phyloP scores from a whole-genome alignment of 2,888 invertebrate genomes.

The Scaeva pyrastri region DNA sequence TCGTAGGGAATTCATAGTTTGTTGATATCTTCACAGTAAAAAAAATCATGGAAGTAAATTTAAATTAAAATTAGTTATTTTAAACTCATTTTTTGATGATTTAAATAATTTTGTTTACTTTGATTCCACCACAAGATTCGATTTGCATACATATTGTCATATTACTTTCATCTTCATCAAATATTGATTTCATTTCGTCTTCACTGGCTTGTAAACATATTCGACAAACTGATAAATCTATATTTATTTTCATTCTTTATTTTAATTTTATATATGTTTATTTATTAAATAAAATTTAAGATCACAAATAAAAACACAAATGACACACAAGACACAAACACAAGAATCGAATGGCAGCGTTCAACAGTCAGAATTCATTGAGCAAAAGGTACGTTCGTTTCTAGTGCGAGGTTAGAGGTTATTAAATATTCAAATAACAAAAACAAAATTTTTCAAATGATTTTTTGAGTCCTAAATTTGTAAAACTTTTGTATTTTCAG shows the following conservation, averaged over 20 bases:
- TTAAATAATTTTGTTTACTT: constrained; percentile 75
- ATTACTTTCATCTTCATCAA: constrained; percentile 76
- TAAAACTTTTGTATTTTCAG: no score
- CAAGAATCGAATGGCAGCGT: neutral
- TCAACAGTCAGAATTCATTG: neutral
- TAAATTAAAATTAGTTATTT: neutral
- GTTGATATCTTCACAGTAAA: constrained; percentile 78
- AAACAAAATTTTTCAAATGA: no score
- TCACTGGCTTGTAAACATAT: constrained; percentile 80
- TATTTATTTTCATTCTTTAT: constrained; percentile 74
- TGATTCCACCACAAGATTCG: constrained; percentile 80
- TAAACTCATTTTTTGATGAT: neutral
- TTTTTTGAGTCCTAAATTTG: no score
- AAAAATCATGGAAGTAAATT: neutral
- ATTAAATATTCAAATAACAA: no score
- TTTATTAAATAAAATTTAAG: constrained; percentile 16
- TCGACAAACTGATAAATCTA: constrained; percentile 79
- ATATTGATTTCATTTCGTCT: constrained; percentile 80
- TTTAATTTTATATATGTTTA: constrained; percentile 4
- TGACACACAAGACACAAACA: constrained; percentile 1
- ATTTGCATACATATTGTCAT: constrained; percentile 79
- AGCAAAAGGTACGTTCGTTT: neutral
- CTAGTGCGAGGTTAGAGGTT: no score
- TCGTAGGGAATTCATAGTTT: constrained; percentile 80
- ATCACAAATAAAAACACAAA: neutral